Conservation (phyloP, 2,797 vertebrate genomes). For the Simalia tracyae region DNA sequence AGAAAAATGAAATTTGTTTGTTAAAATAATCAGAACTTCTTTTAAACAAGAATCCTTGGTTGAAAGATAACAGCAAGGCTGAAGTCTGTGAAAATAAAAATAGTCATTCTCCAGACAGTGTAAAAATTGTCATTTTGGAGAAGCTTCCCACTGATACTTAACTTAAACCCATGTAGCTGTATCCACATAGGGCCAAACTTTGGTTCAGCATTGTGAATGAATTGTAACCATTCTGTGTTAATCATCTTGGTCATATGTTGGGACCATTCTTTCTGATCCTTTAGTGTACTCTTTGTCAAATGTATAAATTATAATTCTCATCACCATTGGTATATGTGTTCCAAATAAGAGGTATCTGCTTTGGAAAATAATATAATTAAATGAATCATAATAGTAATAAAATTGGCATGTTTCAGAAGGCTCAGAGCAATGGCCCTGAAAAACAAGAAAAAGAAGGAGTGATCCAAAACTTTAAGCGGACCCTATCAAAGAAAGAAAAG, state of each 20-base stretch:
- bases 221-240: background rate
- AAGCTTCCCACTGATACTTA: no score
- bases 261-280: background rate
- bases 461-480: conserved; percentile 97
- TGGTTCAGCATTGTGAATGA: background rate
- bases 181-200: background rate
- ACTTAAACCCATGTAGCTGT: background rate
- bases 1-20: background rate
- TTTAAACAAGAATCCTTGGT: background rate
- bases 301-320: background rate
- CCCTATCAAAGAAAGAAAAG: conserved; percentile 97
- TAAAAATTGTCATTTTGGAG: background rate
- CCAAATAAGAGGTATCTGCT: background rate
- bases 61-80: background rate
- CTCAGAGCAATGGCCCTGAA: conserved; percentile 93
- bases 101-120: background rate
- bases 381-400: conserved; percentile 27
- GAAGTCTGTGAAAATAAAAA: background rate
- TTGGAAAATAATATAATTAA: background rate
- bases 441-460: conserved; percentile 96
- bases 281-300: background rate
- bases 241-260: background rate
- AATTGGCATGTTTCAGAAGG: conserved; percentile 79
- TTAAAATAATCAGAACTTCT: background rate
- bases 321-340: background rate